Evolutionary conservation across 2,888 invertebrate species (phyloP), one percentile per base, ranked within the genome.

Genomic region (Ormyrus labotus): DNA sequence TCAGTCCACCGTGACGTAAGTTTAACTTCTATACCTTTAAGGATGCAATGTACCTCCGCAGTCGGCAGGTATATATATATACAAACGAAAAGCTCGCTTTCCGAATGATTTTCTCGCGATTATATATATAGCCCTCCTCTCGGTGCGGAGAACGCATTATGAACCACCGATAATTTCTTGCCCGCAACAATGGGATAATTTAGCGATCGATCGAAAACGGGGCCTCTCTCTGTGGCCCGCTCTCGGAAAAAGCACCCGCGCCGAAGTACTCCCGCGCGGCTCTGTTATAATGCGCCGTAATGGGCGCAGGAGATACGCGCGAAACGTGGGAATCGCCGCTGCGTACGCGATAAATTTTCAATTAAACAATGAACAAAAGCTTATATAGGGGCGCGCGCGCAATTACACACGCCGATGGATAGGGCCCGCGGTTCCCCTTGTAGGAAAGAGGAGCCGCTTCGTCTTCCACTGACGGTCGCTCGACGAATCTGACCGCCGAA

Each of bases 291-390:
- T 19, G 19, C 19, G 19, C 19, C 1, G 1, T 19, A 19, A 19
- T 19, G 19, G 19, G 19, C 1, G 19, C 19, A 1, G 45, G 48
- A 11, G 58, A 11, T 47, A 57, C 2, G 48, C 6, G 19, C 75
- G 55, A 65, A 61, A 65, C 75, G 80, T 81, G 72, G 72, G 77
- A 75, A 75, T 76, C 63, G 75, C 34, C 63, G 11, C 76, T 72
- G 80, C 76, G 77, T 72, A 60, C 61, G 72, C 77, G 77, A 81
- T 81, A 81, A 77, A 81, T 77, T 81, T 77, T 81, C 81, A 77
- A 81, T 77, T 77, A 81, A 81, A 81, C 81, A 81, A 81, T 81
- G 81, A 81, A 81, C 81, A 81, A 80, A 80, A 72, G 80, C 63
- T 19, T 19, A 19, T 19, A 19, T 0, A 19, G 19, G 19, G 19